Percentiles rank a stretch among this genome's conserved stretches.
Conservation (phyloP, 1,140 invertebrate species). For the Laodelphax striatellus region DNA sequence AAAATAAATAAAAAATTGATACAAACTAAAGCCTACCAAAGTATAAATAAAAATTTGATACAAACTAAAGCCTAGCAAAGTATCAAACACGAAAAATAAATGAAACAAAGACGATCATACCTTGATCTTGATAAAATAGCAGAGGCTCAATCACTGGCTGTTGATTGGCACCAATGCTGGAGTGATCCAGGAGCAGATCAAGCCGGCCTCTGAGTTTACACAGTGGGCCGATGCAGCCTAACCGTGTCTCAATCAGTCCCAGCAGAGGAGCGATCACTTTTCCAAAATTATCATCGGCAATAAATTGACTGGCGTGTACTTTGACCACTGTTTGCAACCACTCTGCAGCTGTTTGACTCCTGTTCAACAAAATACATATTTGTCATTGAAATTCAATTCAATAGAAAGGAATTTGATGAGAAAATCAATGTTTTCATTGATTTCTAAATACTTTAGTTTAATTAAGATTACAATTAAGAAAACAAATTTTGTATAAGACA, state of each 20-base stretch:
- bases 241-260: constrained; percentile 44
- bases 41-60: too few relatives aligned
- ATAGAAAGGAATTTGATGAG: too few relatives aligned
- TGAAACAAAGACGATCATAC: constrained; percentile 28
- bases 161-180: constrained; percentile 34
- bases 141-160: constrained; percentile 28
- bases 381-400: too few relatives aligned
- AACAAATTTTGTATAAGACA: too few relatives aligned
- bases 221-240: constrained; percentile 38
- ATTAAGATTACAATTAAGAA: too few relatives aligned
- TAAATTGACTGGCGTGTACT: constrained; percentile 46
- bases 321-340: constrained; percentile 48
- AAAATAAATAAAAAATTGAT: too few relatives aligned
- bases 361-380: constrained; percentile 30
- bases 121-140: constrained; percentile 44
- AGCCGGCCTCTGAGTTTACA: constrained; percentile 43
- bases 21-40: too few relatives aligned
- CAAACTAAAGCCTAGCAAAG: too few relatives aligned
- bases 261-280: constrained; percentile 44
- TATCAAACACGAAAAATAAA: too few relatives aligned
- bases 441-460: too few relatives aligned
- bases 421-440: too few relatives aligned
- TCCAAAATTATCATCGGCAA: constrained; percentile 40
- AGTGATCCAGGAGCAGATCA: constrained; percentile 42
- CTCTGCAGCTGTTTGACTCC: constrained; percentile 41